Percentiles rank a stretch among this genome's conserved stretches.
Evolutionary conservation across 2,888 invertebrate species (phyloP).

Genomic region (Cephus rjabovi): DNA sequence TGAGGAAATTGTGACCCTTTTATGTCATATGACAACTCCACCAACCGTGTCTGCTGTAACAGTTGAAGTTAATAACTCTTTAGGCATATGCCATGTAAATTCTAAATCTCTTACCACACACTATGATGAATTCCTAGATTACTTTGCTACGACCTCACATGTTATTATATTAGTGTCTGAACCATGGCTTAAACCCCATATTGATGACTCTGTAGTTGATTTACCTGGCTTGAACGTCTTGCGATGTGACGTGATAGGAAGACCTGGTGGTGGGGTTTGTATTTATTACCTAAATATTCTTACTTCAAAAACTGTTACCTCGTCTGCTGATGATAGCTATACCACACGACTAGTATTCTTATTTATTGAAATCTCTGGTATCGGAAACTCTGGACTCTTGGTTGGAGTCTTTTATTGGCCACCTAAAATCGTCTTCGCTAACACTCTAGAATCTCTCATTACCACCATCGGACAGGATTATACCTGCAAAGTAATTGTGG

Average conservation of each 20-base stretch:
- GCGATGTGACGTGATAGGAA: conserved; percentile 12
- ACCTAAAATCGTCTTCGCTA: conserved; percentile 12
- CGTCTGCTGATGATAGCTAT: background rate
- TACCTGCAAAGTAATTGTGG: conserved; percentile 14
- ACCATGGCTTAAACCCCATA: conserved; percentile 13
- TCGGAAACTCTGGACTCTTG: background rate
- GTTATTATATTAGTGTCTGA: conserved; percentile 11
- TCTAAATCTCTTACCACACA: conserved; percentile 2
- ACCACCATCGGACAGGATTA: conserved; percentile 11
- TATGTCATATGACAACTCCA: too few species aligned
- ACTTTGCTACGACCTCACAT: background rate
- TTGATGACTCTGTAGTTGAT: background rate
- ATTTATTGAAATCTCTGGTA: conserved; percentile 3
- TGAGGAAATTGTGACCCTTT: too few species aligned
- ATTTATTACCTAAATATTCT: background rate
- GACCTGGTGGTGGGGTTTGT: conserved; percentile 12
- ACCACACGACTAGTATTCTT: conserved; percentile 14
- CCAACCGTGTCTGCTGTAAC: too few species aligned
- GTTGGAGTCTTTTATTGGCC: conserved; percentile 18
- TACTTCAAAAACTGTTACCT: background rate
- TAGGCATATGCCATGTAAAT: background rate
- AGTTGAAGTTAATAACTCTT: too few species aligned
- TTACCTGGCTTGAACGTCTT: conserved; percentile 2
- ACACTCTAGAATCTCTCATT: conserved; percentile 12
- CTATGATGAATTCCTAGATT: conserved; percentile 1